Base-by-base conservation (phyloP, 2,797 vertebrate species). In the Rhinophrynus dorsalis region DNA sequence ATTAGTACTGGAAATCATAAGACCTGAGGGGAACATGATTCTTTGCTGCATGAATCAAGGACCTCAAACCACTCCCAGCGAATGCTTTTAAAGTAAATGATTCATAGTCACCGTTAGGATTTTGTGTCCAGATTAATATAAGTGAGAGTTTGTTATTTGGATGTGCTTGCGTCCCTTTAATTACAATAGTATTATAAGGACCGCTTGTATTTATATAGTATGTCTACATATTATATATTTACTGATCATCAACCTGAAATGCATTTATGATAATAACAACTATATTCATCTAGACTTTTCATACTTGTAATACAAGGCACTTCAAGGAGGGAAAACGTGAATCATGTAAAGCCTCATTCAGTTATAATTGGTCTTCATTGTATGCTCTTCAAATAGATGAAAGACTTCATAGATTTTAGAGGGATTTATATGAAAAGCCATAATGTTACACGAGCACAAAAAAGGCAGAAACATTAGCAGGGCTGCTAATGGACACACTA, bases 331-430 rank as follows among this genome's bases (percentile, higher is more conserved):
- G 18, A 48, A 63, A 23, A 10, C 24, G 12, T 52, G 11, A 44
- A 62, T 26, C 24, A 64, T 59, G 51, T 72, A 15, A 13, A 13
- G 20, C 62, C 54, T 54, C 17, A 40, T 73, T 52, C 37, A 42
- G 18, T n/a, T 50, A 45, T 52, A 54, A 73, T 73, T 66, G 45
- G 37, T 48, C 18, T 50, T 66, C 21, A 60, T 66, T 73, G 62
- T 66, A 67, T 23, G 42, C 37, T 51, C 42, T 20, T 51, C 45
- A 72, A 60, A 66, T 11, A 54, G 29, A 66, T 52, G 20, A 21
- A 60, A 66, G 29, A 10, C 45, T 57, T 50, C 44, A 52, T 6
- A 30, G 30, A 26, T 27, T 37, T 60, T 32, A 54, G 42, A 52
- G 18, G n/a, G 38, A 42, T 44, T 44, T 44, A 37, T 9, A 44